Evolutionary conservation across 1,140 invertebrate species (phyloP).

Genomic region (Pectinophora gossypiella): DNA sequence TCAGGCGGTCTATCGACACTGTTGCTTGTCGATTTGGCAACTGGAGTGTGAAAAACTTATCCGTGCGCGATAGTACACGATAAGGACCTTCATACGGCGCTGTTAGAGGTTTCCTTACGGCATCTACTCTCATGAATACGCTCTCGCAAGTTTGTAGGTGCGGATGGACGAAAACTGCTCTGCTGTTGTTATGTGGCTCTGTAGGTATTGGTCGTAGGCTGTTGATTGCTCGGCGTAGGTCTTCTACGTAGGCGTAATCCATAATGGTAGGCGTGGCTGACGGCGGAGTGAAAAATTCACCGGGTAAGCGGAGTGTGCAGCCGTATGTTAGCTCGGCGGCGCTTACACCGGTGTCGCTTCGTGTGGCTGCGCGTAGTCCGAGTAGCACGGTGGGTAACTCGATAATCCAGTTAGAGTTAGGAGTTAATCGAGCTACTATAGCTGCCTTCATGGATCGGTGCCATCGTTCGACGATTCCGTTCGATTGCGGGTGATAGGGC

Average conservation of each 20-base stretch:
- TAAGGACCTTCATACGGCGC: not conserved
- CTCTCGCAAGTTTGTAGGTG: not conserved
- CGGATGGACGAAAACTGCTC: not conserved
- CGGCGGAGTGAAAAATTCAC: not conserved
- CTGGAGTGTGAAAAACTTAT: not conserved
- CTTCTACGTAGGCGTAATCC: not conserved
- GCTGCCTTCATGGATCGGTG: not conserved
- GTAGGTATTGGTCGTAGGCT: not conserved
- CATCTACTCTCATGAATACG: not conserved
- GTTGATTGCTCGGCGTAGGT: not conserved
- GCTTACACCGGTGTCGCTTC: not conserved
- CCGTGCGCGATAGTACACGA: not conserved
- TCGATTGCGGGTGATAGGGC: not conserved
- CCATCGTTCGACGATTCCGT: not conserved
- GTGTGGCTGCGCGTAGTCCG: not conserved
- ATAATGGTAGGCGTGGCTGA: no score
- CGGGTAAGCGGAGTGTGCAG: not conserved
- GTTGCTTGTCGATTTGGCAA: no score
- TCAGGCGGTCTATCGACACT: not conserved
- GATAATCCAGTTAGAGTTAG: not conserved
- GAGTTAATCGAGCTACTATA: not conserved
- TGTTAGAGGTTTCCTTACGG: not conserved
- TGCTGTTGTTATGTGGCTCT: not conserved
- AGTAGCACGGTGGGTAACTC: not conserved
- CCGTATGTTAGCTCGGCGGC: not conserved